phyloP scores from a whole-genome alignment of 2,888 invertebrate species.

The Cyclophora punctaria region DNA sequence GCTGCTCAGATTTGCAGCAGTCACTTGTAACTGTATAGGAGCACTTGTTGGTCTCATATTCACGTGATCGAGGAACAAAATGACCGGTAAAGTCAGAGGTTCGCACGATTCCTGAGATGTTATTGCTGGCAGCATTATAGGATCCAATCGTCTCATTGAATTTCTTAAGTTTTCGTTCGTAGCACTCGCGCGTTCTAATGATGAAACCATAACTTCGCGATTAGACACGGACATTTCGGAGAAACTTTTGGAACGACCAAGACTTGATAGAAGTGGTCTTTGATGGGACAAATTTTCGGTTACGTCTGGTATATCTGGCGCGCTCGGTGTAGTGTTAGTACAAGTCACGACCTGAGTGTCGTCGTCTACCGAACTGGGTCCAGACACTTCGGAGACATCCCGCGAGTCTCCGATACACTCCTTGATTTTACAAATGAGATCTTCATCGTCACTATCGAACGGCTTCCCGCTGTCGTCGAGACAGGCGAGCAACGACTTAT shows the following conservation, averaged over 20 bases:
- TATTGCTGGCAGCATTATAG: constrained; percentile 60
- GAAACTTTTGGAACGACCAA: constrained; percentile 61
- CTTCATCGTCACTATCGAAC: constrained; percentile 62
- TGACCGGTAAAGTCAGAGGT: constrained; percentile 61
- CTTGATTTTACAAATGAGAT: constrained; percentile 65
- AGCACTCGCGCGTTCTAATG: constrained; percentile 47
- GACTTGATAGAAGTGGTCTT: constrained; percentile 29
- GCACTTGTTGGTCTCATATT: constrained; percentile 66
- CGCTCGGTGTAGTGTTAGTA: constrained; percentile 30
- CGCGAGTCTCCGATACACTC: constrained; percentile 47
- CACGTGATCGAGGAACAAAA: constrained; percentile 63
- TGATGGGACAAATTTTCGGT: constrained; percentile 29
- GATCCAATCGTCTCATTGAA: constrained; percentile 65
- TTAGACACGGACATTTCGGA: constrained; percentile 47
- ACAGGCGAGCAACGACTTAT: constrained; percentile 66
- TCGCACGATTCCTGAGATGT: constrained; percentile 46
- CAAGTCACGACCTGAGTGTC: constrained; percentile 55
- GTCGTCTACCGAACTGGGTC: constrained; percentile 52
- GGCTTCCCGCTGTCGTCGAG: constrained; percentile 53
- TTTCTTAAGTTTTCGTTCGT: constrained; percentile 53
- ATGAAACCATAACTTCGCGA: constrained; percentile 35
- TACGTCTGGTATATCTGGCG: constrained; percentile 26
- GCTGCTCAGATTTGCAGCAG: constrained; percentile 60
- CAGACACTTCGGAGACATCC: constrained; percentile 35
- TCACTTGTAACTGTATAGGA: constrained; percentile 65